phyloP scores from a whole-genome alignment of 2,888 invertebrate species.

The Drymonia ruficornis region DNA sequence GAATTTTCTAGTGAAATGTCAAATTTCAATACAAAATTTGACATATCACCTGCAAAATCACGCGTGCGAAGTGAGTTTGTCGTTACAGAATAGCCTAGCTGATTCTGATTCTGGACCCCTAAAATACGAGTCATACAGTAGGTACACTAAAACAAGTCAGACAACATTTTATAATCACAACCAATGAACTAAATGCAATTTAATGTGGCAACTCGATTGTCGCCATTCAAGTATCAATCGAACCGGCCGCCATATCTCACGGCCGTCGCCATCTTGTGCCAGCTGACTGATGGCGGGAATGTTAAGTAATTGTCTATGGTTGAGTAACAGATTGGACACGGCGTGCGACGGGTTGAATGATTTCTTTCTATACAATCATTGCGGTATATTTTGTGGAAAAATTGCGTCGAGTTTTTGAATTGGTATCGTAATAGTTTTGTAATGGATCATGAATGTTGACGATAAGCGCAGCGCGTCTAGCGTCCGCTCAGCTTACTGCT shows the following conservation, averaged over 20 bases:
- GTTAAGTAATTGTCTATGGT: constrained; percentile 63
- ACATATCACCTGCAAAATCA: too few species aligned
- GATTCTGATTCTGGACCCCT: too few species aligned
- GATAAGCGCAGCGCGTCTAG: too few species aligned
- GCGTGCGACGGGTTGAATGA: constrained; percentile 47
- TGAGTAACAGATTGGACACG: constrained; percentile 61
- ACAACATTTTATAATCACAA: constrained; percentile 13
- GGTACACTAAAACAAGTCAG: too few species aligned
- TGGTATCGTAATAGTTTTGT: constrained; percentile 6
- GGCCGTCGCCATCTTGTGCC: constrained; percentile 64
- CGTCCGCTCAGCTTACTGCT: too few species aligned
- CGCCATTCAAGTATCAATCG: constrained; percentile 52
- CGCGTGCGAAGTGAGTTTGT: too few species aligned
- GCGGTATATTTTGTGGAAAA: constrained; percentile 35
- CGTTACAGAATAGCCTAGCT: too few species aligned
- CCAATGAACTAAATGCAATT: constrained; percentile 32
- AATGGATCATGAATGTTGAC: not conserved
- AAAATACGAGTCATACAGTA: too few species aligned
- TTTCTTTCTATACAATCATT: constrained; percentile 37
- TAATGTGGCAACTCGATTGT: constrained; percentile 39
- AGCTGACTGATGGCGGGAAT: constrained; percentile 61
- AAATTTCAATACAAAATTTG: too few species aligned
- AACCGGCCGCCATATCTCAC: constrained; percentile 56
- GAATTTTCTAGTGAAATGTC: too few species aligned
- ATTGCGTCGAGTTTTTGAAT: not conserved